Conservation (phyloP, 2,797 vertebrate species). For the Poeciliopsis turneri region DNA sequence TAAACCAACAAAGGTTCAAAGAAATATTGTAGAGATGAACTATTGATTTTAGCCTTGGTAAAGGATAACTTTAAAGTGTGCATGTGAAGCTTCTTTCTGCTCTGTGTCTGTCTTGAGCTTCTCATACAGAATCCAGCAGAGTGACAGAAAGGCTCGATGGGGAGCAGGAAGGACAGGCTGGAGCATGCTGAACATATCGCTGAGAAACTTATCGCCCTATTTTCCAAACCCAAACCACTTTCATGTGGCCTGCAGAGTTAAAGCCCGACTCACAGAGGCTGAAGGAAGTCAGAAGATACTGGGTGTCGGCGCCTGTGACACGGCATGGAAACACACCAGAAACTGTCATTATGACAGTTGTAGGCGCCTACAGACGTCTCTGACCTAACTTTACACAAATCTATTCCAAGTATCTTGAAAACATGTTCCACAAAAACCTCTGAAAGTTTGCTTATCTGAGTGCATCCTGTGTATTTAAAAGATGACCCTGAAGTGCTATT, state of each 20-base stretch:
- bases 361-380: not conserved
- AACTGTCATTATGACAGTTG: not conserved
- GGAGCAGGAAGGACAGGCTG: slow-evolving; percentile 79
- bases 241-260: slow-evolving; percentile 85
- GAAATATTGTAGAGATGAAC: not conserved
- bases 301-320: slow-evolving; percentile 58
- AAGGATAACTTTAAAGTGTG: not conserved
- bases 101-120: slow-evolving; percentile 86
- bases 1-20: not conserved
- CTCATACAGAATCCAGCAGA: slow-evolving; percentile 90
- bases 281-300: slow-evolving; percentile 80
- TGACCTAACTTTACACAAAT: no score
- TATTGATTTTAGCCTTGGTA: not conserved
- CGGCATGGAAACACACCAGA: not conserved
- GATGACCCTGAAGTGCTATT: not conserved
- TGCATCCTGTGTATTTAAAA: not conserved
- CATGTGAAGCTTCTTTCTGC: not conserved
- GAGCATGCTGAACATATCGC: slow-evolving; percentile 82
- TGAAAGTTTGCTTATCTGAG: not conserved
- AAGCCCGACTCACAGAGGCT: slow-evolving; percentile 76
- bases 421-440: not conserved
- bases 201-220: slow-evolving; percentile 90
- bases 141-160: slow-evolving; percentile 80
- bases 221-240: slow-evolving; percentile 82
- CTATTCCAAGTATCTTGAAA: not conserved